Base-by-base conservation (phyloP, 2,797 vertebrate genomes). In the Diglossa cyanea region DNA sequence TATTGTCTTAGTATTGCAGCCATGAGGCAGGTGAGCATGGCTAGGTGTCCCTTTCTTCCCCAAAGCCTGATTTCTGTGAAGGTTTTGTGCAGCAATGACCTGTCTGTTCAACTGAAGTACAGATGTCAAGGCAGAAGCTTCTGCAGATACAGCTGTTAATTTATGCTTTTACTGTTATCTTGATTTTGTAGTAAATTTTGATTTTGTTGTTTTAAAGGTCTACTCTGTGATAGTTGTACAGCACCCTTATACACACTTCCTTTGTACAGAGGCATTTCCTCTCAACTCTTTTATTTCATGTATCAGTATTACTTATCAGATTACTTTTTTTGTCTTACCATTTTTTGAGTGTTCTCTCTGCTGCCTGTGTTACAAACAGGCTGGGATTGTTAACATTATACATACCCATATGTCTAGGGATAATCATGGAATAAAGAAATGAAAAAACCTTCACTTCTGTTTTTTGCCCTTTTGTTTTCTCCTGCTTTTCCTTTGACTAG, bases 381-480 rank as follows among this genome's bases (percentile, higher is more conserved):
- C 72, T 51, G 44, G 58, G 21, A 17, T n/a, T 88, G 39, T 51
- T 47, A 54, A 16, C n/a, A 10, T 70, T 25, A 55, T 45, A 26
- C 5, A 33, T 48, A n/a, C 3, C 23, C 67, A 3, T 1, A 13
- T n/a, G 13, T 13, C 25, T 33, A n/a, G 13, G 48, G 48, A 37
- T 70, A 65, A 37, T 44, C 4, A 37, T 5, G 37, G 13, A 58
- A 74, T n/a, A 70, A 77, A 57, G 28, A 50, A 54, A 6, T 33
- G 1, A 40, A 62, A 37, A 63, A 75, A 23, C 5, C 5, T 57
- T 72, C 7, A 21, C 3, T 60, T 74, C 2, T 48, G 17, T 6
- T 45, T 18, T 13, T 57, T 45, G 15, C 7, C 8, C 2, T 28
- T 2, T 39, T n/a, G 48, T n/a, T 42, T 7, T 4, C 13, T 1